Conservation (phyloP, 2,888 invertebrate genomes). For the Caenorhabditis japonica region DNA sequence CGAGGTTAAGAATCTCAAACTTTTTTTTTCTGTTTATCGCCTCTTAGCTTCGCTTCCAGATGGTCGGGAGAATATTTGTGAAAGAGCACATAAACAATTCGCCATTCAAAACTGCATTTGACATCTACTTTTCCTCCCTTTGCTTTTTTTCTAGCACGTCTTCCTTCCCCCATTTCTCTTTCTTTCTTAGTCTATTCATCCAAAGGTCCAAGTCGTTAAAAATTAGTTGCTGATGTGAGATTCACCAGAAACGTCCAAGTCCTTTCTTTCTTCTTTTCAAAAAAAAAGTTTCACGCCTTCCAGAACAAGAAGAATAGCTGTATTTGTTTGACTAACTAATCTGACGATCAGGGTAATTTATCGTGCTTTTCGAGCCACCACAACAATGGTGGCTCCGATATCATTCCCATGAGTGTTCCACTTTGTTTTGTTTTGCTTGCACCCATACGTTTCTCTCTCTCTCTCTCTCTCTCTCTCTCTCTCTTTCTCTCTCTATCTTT, state of each 20-base stretch:
- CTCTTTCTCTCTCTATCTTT: slow-evolving; percentile 20
- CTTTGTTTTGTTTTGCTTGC: slow-evolving; percentile 1
- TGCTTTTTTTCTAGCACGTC: neutral
- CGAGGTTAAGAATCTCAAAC: too few relatives aligned
- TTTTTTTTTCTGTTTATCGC: too few relatives aligned
- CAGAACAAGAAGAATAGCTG: slow-evolving; percentile 5
- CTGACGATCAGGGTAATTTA: slow-evolving; percentile 30
- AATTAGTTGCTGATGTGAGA: slow-evolving; percentile 40
- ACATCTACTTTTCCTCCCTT: slow-evolving; percentile 18
- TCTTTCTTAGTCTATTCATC: slow-evolving; percentile 9
- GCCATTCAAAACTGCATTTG: slow-evolving; percentile 33
- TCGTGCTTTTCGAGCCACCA: slow-evolving; percentile 2
- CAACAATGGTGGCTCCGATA: slow-evolving; percentile 21
- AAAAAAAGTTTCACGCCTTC: slow-evolving; percentile 28
- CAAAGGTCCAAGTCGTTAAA: slow-evolving; percentile 28
- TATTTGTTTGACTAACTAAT: too few relatives aligned
- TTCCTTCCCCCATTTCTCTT: slow-evolving; percentile 1
- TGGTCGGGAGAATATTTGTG: slow-evolving; percentile 15
- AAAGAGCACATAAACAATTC: slow-evolving; percentile 39
- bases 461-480: slow-evolving; percentile 10
- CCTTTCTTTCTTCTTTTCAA: neutral
- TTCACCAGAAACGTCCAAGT: slow-evolving; percentile 6
- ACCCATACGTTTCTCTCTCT: slow-evolving; percentile 1
- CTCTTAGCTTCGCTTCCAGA: slow-evolving; percentile 22
- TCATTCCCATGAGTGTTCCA: slow-evolving; percentile 50